phyloP scores from a whole-genome alignment of 2,888 invertebrate species.

The Pristionchus exspectatus region DNA sequence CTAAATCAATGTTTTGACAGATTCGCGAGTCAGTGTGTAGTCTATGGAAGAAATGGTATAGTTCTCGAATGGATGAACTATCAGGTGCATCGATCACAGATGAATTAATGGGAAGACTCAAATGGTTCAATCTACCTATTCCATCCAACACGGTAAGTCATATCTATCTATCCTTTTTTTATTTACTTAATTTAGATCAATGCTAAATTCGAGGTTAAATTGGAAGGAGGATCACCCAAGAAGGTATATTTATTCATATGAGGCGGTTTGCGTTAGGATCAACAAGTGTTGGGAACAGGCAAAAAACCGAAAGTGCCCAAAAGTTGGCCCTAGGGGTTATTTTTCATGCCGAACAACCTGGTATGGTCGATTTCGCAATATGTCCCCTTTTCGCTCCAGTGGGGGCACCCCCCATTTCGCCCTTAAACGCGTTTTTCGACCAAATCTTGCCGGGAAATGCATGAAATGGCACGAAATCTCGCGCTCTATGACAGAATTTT shows the following conservation, averaged over 20 bases:
- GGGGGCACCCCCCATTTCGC: no score
- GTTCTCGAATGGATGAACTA: conserved; percentile 16
- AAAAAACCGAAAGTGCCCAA: no score
- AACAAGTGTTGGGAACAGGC: no score
- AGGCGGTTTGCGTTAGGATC: no score
- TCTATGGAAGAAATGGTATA: conserved; percentile 21
- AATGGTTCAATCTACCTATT: conserved; percentile 48
- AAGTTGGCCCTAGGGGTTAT: no score
- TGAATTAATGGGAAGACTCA: conserved; percentile 21
- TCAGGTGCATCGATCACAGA: background rate
- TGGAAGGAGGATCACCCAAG: conserved; percentile 5
- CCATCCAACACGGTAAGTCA: background rate
- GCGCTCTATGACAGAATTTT: no score
- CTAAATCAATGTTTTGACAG: background rate
- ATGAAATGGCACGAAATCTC: no score
- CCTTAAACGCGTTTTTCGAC: no score
- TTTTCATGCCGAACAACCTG: no score
- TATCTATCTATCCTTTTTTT: background rate
- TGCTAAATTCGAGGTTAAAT: background rate
- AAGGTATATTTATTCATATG: background rate
- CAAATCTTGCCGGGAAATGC: no score
- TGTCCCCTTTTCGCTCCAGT: no score
- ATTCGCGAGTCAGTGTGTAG: conserved; percentile 20
- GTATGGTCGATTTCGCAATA: no score
- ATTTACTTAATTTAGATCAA: background rate